Evolutionary conservation across 2,888 invertebrate genomes (phyloP).

Genomic region (Carterocephalus palaemon): DNA sequence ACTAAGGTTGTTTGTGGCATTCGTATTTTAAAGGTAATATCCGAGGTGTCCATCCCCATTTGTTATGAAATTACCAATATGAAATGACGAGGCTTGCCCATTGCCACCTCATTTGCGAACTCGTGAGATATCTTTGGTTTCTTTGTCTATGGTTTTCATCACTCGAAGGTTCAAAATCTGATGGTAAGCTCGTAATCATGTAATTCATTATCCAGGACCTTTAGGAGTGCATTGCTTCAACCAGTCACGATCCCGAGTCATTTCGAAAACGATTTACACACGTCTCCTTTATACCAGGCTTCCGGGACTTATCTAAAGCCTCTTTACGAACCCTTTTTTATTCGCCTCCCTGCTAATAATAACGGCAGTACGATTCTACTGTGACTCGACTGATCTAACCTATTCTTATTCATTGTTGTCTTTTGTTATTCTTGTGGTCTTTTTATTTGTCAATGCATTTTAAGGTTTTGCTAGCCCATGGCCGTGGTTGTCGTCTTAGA

Average conservation of each 20-base stretch:
- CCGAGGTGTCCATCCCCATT: too few relatives aligned
- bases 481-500: too few relatives aligned
- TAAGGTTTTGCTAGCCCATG: neutral
- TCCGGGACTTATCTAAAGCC: conserved; percentile 22
- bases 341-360: conserved; percentile 22
- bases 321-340: conserved; percentile 23
- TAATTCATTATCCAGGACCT: conserved; percentile 15
- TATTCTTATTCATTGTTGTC: conserved; percentile 9
- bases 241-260: conserved; percentile 19
- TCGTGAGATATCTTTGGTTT: too few relatives aligned
- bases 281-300: conserved; percentile 17
- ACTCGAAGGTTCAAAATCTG: too few relatives aligned
- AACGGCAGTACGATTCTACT: conserved; percentile 10
- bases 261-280: conserved; percentile 25
- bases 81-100: too few relatives aligned
- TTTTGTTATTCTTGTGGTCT: neutral
- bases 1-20: too few relatives aligned
- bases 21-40: too few relatives aligned
- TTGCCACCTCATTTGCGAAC: too few relatives aligned
- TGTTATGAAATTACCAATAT: too few relatives aligned
- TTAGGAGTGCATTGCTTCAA: conserved; percentile 4
- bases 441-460: neutral
- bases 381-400: conserved; percentile 18
- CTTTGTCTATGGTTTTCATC: too few relatives aligned
- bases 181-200: too few relatives aligned